Base-by-base conservation (phyloP, 2,797 vertebrate genomes). In the Cynodonichthys magdalenae region DNA sequence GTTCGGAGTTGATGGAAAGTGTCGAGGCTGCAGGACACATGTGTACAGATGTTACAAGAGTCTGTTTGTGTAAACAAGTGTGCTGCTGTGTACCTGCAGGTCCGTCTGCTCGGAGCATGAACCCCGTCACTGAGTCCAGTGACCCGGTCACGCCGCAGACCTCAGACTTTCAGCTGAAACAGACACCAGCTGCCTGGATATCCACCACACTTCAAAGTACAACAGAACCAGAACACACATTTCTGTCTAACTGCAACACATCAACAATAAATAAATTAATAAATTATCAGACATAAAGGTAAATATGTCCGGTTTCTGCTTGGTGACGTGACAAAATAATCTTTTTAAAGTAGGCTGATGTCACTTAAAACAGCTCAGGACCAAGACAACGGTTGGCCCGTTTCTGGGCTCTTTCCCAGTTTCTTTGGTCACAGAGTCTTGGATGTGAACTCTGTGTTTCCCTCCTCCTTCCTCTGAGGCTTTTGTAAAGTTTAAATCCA, bases 351-450 rank as follows among this genome's bases (percentile, higher is more conserved):
- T 55, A 3, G 39, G 12, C 48, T 48, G 20, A 36, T 48, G 19
- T 57, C 48, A 58, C 63, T 56, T 60, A 51, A 71, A 66, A 60
- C 52, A 53, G 50, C 56, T 62, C 39, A 60, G 74, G 62, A 71
- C 55, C 68, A 68, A 75, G 55, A 63, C 67, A 52, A 47, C 11
- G 20, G 15, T 27, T 64, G 76, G 44, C 68, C 77, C 77, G 67
- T 77, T 84, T 81, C 66, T 62, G 56, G 61, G 53, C 59, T 44
- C 28, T 15, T 68, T 72, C 59, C 70, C 73, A 53, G 29, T 80
- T 77, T 69, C 84, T 83, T 86, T 82, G 83, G 69, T 74, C 73
- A 44, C 71, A 2, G 62, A 61, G 75, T 70, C 41, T 79, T 78
- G 49, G 69, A 63, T 46, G 6, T 82, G 77, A 86, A 81, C 77